Percentiles rank a stretch among this genome's conserved stretches.
Conservation (phyloP, 1,140 invertebrate species). For the Dreissena rostriformis region DNA sequence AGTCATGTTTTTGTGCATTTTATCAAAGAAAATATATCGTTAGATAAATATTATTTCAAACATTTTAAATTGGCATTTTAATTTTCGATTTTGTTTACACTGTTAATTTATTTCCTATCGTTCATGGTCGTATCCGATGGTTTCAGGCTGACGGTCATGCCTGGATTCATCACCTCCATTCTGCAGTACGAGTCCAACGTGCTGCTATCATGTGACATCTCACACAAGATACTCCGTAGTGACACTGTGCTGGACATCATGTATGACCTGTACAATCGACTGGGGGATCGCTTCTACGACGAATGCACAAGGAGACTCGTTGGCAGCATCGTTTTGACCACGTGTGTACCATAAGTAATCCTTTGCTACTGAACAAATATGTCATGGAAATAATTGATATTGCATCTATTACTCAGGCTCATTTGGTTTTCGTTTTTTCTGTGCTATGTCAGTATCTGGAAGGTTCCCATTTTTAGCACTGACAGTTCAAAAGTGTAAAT, state of each 20-base stretch:
- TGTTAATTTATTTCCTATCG: not conserved
- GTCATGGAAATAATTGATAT: not conserved
- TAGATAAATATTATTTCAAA: not conserved
- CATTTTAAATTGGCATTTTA: not conserved
- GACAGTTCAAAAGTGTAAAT: too few relatives aligned
- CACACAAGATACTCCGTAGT: conserved; percentile 89
- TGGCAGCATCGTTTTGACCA: conserved; percentile 90
- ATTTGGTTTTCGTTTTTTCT: too few relatives aligned
- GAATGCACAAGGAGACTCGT: conserved; percentile 85
- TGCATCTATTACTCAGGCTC: too few relatives aligned
- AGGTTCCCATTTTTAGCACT: too few relatives aligned
- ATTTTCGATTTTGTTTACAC: not conserved
- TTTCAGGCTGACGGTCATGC: conserved; percentile 91
- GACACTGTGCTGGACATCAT: conserved; percentile 90
- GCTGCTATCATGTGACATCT: conserved; percentile 92
- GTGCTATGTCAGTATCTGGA: too few relatives aligned
- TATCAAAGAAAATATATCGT: not conserved
- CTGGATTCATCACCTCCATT: conserved; percentile 90
- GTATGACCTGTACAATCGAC: conserved; percentile 81
- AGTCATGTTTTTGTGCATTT: not conserved
- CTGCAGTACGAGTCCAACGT: conserved; percentile 92
- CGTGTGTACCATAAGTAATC: conserved; percentile 72
- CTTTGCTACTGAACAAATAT: not conserved
- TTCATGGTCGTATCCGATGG: not conserved
- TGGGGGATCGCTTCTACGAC: conserved; percentile 81